Evolutionary conservation across 2,113 vertebrate species (phyloP).

Genomic region (Uria lomvia): DNA sequence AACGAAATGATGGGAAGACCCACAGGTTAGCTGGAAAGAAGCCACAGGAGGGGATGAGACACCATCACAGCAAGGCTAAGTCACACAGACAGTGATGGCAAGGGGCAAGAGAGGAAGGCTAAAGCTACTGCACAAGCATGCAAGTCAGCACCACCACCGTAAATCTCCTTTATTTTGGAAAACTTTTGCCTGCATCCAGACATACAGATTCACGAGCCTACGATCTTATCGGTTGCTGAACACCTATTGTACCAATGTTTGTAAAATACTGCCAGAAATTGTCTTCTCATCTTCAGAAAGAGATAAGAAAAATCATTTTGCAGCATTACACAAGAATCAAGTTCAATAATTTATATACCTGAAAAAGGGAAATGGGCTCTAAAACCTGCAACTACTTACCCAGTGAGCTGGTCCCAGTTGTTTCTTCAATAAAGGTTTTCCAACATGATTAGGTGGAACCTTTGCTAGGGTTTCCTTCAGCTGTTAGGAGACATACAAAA

Average conservation of each 20-base stretch:
- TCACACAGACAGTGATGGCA: not conserved
- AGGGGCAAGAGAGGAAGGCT: not conserved
- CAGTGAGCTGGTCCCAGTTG: conserved; percentile 90
- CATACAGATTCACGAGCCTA: not conserved
- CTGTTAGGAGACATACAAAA: conserved; percentile 71
- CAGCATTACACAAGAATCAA: not conserved
- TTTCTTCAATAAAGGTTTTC: conserved; percentile 90
- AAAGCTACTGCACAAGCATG: not conserved
- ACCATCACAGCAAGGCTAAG: not conserved
- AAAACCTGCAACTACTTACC: conserved; percentile 74
- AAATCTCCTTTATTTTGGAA: not conserved
- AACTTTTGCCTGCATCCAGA: not conserved
- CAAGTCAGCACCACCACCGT: not conserved
- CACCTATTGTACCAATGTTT: not conserved
- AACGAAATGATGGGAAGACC: not conserved
- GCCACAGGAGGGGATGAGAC: not conserved
- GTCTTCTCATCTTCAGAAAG: not conserved
- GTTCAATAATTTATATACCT: not conserved
- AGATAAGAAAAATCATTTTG: not conserved
- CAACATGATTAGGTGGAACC: conserved; percentile 87
- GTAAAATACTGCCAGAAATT: not conserved
- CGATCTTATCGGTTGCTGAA: not conserved
- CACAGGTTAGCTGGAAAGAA: not conserved
- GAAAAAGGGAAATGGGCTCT: not conserved
- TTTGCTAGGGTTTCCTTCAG: conserved; percentile 92